Evolutionary conservation across 2,888 invertebrate genomes (phyloP).

Genomic region (Troides oblongomaculatus): DNA sequence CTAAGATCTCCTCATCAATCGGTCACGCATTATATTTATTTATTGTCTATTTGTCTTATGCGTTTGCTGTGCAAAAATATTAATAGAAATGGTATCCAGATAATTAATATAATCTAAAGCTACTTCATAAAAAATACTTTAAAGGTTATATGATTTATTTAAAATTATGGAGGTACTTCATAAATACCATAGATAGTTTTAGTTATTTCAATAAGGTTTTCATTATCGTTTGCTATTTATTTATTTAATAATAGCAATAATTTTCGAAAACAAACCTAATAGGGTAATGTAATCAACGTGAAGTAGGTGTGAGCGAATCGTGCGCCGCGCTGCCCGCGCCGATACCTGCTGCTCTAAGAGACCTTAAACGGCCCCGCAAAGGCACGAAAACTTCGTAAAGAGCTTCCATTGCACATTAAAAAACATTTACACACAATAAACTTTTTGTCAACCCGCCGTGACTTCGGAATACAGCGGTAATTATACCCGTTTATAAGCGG

Average conservation of each 20-base stretch:
- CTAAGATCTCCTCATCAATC: too few species aligned
- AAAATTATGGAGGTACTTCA: not conserved
- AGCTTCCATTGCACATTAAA: constrained; percentile 28
- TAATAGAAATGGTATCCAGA: too few species aligned
- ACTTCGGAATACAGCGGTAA: not conserved
- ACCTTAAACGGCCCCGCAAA: constrained; percentile 19
- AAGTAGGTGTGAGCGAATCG: constrained; percentile 8
- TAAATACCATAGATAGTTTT: too few species aligned
- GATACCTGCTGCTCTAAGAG: constrained; percentile 11
- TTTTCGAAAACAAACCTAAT: too few species aligned
- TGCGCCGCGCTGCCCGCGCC: constrained; percentile 4
- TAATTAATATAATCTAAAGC: not conserved
- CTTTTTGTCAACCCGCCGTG: constrained; percentile 23
- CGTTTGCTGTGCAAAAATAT: too few species aligned
- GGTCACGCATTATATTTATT: too few species aligned
- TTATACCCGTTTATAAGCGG: constrained; percentile 5
- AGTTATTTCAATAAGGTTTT: too few species aligned
- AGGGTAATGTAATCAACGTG: constrained; percentile 1
- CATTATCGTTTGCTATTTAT: too few species aligned
- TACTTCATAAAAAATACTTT: not conserved
- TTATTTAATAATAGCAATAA: too few species aligned
- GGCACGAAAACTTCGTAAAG: constrained; percentile 29
- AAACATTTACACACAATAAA: constrained; percentile 29
- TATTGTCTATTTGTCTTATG: too few species aligned
- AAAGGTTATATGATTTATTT: not conserved